phyloP scores from a whole-genome alignment of 2,888 invertebrate genomes.

The Colletes collaris region DNA sequence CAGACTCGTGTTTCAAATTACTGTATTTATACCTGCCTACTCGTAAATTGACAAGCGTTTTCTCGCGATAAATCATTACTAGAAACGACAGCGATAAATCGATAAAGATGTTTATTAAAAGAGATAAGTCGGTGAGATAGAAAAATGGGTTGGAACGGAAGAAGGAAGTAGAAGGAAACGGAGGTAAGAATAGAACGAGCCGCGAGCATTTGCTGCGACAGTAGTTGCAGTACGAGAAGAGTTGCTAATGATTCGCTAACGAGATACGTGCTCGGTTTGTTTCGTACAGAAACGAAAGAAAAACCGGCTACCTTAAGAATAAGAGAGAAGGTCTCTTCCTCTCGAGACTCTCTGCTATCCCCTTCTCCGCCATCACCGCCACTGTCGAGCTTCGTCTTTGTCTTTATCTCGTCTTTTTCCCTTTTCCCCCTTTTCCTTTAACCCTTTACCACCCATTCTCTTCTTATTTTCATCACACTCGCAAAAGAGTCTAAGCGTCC shows the following conservation, averaged over 20 bases:
- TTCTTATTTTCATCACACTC: conserved; percentile 12
- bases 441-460: not conserved
- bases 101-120: not conserved
- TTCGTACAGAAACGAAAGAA: conserved; percentile 59
- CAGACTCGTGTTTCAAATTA: no score
- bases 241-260: conserved; percentile 79
- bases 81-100: not conserved
- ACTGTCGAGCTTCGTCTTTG: conserved; percentile 23
- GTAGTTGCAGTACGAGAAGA: conserved; percentile 65
- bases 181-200: conserved; percentile 30
- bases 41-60: no score
- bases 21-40: no score
- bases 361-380: conserved; percentile 4
- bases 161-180: conserved; percentile 23
- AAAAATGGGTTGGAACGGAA: not conserved
- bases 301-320: conserved; percentile 46
- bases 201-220: conserved; percentile 48
- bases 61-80: not conserved
- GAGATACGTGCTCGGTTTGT: conserved; percentile 75
- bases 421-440: not conserved
- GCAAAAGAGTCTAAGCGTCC: conserved; percentile 2
- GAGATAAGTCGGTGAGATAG: not conserved
- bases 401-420: conserved; percentile 7
- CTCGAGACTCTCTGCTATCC: conserved; percentile 51
- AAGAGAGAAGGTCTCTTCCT: conserved; percentile 47